Conservation (phyloP, 2,888 invertebrate genomes). For the Craniophora ligustri region DNA sequence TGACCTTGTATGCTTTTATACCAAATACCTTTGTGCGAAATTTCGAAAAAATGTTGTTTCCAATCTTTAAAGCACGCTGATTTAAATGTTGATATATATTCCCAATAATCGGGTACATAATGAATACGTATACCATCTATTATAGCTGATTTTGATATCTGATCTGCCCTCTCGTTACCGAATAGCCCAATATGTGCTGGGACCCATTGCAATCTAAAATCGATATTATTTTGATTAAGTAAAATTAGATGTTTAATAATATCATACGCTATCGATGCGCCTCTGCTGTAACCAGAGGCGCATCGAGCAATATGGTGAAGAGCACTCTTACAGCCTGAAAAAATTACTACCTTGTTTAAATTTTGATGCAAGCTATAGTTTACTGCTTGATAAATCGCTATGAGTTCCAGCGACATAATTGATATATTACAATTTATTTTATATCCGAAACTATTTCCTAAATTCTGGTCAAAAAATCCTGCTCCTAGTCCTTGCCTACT, state of each 20-base stretch:
- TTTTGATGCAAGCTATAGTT: neutral
- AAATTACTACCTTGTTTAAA: conserved; percentile 9
- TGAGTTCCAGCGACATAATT: conserved; percentile 13
- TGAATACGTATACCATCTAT: neutral
- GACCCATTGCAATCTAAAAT: neutral
- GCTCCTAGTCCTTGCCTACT: neutral
- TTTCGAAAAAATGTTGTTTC: neutral
- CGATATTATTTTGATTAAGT: neutral
- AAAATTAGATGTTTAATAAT: neutral
- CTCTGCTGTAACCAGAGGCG: conserved; percentile 16
- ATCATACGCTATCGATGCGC: conserved; percentile 9
- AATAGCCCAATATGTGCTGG: neutral
- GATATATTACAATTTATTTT: conserved; percentile 8
- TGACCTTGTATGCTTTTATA: neutral
- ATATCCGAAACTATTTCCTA: neutral
- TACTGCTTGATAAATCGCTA: conserved; percentile 8
- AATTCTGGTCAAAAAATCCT: neutral
- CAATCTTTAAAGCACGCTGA: neutral
- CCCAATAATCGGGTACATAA: neutral
- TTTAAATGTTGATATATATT: neutral
- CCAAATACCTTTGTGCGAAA: neutral
- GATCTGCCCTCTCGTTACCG: neutral
- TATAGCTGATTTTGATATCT: neutral
- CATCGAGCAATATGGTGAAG: conserved; percentile 9
- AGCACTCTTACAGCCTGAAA: neutral